Conservation (phyloP, 2,888 invertebrate genomes). For the Cantharis rustica region DNA sequence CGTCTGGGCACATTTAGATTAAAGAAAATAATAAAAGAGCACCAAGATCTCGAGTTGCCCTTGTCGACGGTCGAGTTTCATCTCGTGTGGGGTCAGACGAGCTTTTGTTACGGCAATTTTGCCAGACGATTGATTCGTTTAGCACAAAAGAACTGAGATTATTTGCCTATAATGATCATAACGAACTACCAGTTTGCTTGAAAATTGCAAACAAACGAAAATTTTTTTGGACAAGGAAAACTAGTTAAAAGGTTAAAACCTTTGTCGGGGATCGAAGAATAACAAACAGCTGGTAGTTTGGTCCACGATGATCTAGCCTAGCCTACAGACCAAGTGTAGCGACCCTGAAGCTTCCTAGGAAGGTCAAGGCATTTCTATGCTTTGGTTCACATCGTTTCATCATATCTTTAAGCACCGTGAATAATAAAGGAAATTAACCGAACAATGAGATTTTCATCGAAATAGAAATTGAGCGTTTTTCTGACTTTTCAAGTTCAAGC, state of each 20-base stretch:
- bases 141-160: conserved; percentile 27
- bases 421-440: neutral
- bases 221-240: neutral
- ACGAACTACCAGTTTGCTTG: conserved; percentile 22
- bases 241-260: neutral
- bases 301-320: conserved; percentile 24
- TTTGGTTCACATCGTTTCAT: conserved; percentile 27
- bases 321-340: conserved; percentile 29
- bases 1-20: conserved; percentile 35
- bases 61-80: conserved; percentile 33
- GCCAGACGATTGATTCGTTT: conserved; percentile 38
- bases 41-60: conserved; percentile 36
- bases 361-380: conserved; percentile 30
- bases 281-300: conserved; percentile 26
- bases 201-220: neutral
- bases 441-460: neutral
- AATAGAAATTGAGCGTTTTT: neutral
- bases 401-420: conserved; percentile 2
- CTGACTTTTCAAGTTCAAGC: neutral
- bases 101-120: conserved; percentile 41
- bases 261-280: conserved; percentile 1
- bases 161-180: conserved; percentile 27
- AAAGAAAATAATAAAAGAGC: conserved; percentile 30
- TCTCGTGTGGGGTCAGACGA: conserved; percentile 38
- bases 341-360: conserved; percentile 29